Evolutionary conservation across 2,888 invertebrate genomes (phyloP).

Genomic region (Drosophila pseudotakahashii): DNA sequence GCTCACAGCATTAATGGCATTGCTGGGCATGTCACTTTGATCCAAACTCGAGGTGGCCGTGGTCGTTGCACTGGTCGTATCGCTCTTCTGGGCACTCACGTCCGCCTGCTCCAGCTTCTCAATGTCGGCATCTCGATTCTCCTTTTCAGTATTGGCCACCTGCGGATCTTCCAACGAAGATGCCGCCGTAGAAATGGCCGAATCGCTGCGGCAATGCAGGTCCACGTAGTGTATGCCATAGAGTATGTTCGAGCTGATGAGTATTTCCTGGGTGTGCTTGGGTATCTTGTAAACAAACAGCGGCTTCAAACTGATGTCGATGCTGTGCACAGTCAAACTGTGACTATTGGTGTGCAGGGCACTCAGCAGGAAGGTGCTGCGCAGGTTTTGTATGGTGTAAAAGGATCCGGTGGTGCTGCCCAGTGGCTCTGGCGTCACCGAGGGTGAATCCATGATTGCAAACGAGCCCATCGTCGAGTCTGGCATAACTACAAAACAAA

Average conservation of each 20-base stretch:
- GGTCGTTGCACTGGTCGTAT: conserved; percentile 61
- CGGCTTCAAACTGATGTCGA: conserved; percentile 88
- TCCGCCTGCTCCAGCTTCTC: conserved; percentile 65
- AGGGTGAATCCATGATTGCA: conserved; percentile 83
- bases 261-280: conserved; percentile 86
- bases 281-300: conserved; percentile 89
- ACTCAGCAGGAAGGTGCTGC: conserved; percentile 83
- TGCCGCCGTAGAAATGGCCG: conserved; percentile 44
- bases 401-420: conserved; percentile 82
- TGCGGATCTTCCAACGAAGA: conserved; percentile 57
- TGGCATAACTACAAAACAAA: conserved; percentile 79
- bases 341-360: conserved; percentile 81
- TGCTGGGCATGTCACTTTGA: conserved; percentile 69
- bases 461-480: conserved; percentile 80
- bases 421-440: conserved; percentile 82
- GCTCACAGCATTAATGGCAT: conserved; percentile 82
- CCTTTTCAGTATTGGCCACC: conserved; percentile 68
- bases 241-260: conserved; percentile 89
- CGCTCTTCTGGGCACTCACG: conserved; percentile 48
- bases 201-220: conserved; percentile 55
- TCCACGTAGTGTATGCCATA: conserved; percentile 86
- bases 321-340: conserved; percentile 86
- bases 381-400: conserved; percentile 83
- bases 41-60: conserved; percentile 63
- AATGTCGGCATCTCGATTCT: conserved; percentile 67